Evolutionary conservation across 2,888 invertebrate genomes (phyloP), one percentile per base, ranked within the genome.

Genomic region (Trachelus tabidus): DNA sequence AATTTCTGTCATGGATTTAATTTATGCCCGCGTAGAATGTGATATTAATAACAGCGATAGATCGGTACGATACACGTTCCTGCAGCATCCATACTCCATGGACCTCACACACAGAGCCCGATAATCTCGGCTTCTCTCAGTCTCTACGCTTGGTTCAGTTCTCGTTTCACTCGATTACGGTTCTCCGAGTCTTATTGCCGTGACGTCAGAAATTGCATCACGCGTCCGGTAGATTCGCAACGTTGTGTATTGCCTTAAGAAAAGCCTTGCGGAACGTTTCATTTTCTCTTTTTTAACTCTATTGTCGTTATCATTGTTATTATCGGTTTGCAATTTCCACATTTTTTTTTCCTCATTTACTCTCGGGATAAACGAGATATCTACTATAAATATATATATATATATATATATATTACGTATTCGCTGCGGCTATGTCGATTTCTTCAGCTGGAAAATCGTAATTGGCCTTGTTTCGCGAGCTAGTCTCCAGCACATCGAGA

Each of bases 11-110:
- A 11, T 69, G 80, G 79, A 82, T 82, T 79, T 82, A 85, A 86
- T 85, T 86, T 86, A 85, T 83, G 85, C 82, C 76, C 81, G 79
- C 75, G 82, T 82, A 80, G 84, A 85, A 82, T 84, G 83, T 85
- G 84, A 85, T 85, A 86, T 87, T 87, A 87, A 87, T 87, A 86
- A 86, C 81, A 79, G 80, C 81, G 80, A 84, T 84, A 84, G 86
- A 85, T 87, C 79, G 81, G 84, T 79, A 79, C 85, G 87, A 85
- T 87, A 86, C 83, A 83, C 81, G 84, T 76, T 80, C 75, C 78
- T 73, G 77, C 74, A 79, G 81, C 83, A 86, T 83, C 85, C 82
- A 80, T 76, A 69, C 76, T 74, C 73, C 77, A 75, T 75, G 82
- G 83, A 83, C 83, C 84, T 81, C 85, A 84, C 85, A 83, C 82